Evolutionary conservation across 2,797 vertebrate species (phyloP), one percentile per base, ranked within the genome.

Genomic region (Simalia tracyae): DNA sequence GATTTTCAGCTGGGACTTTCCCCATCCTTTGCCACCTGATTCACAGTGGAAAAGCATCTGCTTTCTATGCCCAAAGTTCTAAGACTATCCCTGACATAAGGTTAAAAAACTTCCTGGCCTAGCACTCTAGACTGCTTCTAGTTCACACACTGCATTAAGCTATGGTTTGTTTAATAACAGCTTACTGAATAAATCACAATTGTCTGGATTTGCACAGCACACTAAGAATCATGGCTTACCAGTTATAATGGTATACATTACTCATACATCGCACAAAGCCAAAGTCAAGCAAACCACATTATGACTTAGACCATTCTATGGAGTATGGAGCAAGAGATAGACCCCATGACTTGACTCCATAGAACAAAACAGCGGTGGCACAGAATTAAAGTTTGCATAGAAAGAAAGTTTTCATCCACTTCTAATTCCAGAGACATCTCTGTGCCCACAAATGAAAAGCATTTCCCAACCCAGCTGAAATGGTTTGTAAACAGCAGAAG

Each of bases 381-480:
- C 12, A 54, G 84, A 59, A 36, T 6, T 56, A 57, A 26, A 22
- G 24, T 7, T 42, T 87, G 26, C 22, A 2, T 15, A 2, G 36
- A 8, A 26, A 60, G 22, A 60, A 42, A 26, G 7, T 12, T 4
- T 46, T 15, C 24, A 10, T 15, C 87, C 36, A 26, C 60, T 64
- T 46, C 26, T 8, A 46, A 17, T 66, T n/a, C 63, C 28, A 56
- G 63, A 31, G 54, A 5, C 8, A 19, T 86, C 56, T 86, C 28
- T 57, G n/a, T 86, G 84, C 15, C 28, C 84, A 57, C n/a, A 17
- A n/a, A 17, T 24, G 8, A 11, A 91, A 90, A 93, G 66, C 12
- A 0, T 76, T 95, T 94, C 89, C 86, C 92, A 91, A 96, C 90
- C 86, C 68, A 12, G 90, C 94, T 85, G 54, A 93, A 93, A 94